phyloP scores from a whole-genome alignment of 1,140 invertebrate genomes.

The Brachionus rotundiformis region DNA sequence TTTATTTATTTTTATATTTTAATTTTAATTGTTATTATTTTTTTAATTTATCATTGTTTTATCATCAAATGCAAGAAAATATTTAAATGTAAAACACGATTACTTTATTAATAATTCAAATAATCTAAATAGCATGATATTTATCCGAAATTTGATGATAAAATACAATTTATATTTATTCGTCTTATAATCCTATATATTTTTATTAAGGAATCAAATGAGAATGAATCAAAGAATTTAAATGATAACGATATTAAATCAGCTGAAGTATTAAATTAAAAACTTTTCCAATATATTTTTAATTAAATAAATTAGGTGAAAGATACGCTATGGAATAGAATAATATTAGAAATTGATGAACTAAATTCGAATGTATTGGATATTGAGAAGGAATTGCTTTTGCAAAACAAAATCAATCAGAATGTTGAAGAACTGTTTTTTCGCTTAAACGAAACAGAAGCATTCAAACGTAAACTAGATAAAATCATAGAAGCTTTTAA shows the following conservation, averaged over 20 bases:
- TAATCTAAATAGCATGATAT: neutral
- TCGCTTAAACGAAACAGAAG: neutral
- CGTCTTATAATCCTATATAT: too few species aligned
- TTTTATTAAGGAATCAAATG: neutral
- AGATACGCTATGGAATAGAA: neutral
- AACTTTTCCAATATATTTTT: neutral
- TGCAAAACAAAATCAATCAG: neutral
- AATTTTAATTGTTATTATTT: neutral
- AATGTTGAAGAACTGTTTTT: neutral
- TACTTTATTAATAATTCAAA: too few species aligned
- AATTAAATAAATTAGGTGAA: neutral
- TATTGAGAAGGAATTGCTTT: neutral
- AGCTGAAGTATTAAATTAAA: neutral
- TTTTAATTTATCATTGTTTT: neutral
- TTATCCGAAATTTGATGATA: neutral
- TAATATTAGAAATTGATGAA: neutral
- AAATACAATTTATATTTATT: neutral
- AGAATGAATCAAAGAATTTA: neutral
- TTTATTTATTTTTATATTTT: neutral
- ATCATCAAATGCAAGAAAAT: too few species aligned
- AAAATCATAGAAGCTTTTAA: neutral
- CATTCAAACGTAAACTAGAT: neutral
- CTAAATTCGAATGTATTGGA: neutral
- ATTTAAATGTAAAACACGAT: too few species aligned
- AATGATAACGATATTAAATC: neutral